Percentiles rank a stretch among this genome's conserved stretches.
phyloP scores from a whole-genome alignment of 2,888 invertebrate genomes.

The Harmothoe impar region DNA sequence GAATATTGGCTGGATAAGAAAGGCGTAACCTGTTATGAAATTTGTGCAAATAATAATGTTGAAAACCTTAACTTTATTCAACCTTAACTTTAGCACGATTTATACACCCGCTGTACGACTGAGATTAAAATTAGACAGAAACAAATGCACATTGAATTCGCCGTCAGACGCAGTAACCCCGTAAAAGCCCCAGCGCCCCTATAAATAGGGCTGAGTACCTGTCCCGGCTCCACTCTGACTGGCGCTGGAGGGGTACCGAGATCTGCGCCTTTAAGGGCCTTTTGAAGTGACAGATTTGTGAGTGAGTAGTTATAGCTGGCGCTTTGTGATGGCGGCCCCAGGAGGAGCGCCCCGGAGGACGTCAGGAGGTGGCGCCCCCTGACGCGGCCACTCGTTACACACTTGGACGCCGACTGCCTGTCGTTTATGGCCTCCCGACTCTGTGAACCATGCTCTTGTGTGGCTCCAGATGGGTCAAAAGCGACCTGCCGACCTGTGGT shows the following conservation, averaged over 20 bases:
- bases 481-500: too few species aligned
- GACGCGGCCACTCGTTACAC: neutral
- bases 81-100: neutral
- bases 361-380: neutral
- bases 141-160: neutral
- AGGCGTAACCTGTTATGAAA: too few species aligned
- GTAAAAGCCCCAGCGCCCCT: too few species aligned
- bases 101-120: neutral
- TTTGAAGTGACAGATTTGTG: conserved; percentile 14
- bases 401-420: neutral
- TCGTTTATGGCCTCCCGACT: too few species aligned
- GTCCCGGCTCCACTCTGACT: too few species aligned
- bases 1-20: too few species aligned
- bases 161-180: neutral
- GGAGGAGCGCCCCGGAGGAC: neutral
- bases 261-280: neutral
- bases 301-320: neutral
- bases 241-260: too few species aligned
- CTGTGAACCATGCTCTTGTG: too few species aligned
- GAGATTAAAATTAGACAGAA: neutral
- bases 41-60: too few species aligned
- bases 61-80: too few species aligned
- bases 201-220: too few species aligned
- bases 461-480: too few species aligned
- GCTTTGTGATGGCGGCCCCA: neutral